A percentile compares a stretch with the other conserved stretches of the same genome.
phyloP scores from a whole-genome alignment of 2,888 invertebrate genomes.

The Zygogramma bicolorata region DNA sequence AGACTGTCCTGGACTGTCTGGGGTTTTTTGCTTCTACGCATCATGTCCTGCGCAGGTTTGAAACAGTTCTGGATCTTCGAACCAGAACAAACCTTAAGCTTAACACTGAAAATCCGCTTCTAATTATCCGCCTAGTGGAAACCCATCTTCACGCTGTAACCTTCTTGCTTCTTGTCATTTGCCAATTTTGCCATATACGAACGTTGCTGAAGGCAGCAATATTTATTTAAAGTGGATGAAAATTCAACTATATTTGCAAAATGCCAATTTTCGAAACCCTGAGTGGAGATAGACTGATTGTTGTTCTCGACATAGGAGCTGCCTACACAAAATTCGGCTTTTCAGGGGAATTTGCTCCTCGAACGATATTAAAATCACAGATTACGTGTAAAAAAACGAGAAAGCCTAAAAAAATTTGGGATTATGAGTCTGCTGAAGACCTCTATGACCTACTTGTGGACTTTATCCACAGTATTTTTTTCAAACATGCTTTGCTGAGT shows the following conservation, averaged over 20 bases:
- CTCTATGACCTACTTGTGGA: conserved; percentile 88
- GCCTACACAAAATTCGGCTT: conserved; percentile 96
- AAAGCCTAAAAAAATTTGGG: conserved; percentile 72
- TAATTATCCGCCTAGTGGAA: too few relatives aligned
- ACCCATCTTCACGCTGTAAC: too few relatives aligned
- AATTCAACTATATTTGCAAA: conserved; percentile 42
- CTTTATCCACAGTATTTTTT: conserved; percentile 89
- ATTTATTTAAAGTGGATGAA: too few relatives aligned
- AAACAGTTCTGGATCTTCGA: too few relatives aligned
- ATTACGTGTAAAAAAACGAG: conserved; percentile 77
- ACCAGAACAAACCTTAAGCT: too few relatives aligned
- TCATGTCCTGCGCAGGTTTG: too few relatives aligned
- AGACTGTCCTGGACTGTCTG: too few relatives aligned
- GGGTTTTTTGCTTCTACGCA: too few relatives aligned
- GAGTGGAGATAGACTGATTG: conserved; percentile 85
- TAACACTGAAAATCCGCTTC: too few relatives aligned
- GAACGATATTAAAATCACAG: conserved; percentile 87
- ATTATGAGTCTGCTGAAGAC: conserved; percentile 76
- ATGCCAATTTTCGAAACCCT: conserved; percentile 88
- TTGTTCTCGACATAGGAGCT: conserved; percentile 90
- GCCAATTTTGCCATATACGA: too few relatives aligned
- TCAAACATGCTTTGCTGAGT: conserved; percentile 90
- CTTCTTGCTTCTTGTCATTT: too few relatives aligned
- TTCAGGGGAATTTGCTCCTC: conserved; percentile 88
- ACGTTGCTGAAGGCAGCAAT: too few relatives aligned